These are phyloP conservation scores for Cancer borealis DNA, from an alignment of 2,888 invertebrate genomes.

Conservation along the genomic window DNA sequence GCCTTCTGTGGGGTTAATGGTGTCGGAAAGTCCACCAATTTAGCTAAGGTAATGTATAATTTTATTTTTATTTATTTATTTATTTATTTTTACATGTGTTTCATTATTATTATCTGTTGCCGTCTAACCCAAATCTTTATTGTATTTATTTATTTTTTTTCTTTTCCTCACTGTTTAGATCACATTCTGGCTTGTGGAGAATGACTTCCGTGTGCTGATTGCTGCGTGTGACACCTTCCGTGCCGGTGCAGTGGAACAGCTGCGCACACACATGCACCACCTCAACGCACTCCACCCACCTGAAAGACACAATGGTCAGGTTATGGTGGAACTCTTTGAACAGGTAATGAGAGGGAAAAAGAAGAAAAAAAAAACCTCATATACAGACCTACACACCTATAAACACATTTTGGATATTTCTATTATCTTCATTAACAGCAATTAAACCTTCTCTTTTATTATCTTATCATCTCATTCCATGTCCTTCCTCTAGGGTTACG, in stretches of 20 bases:
- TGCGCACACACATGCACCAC: conserved; percentile 95
- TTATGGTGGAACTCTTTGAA: conserved; percentile 97
- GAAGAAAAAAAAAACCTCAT: too few relatives aligned
- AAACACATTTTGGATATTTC: too few relatives aligned
- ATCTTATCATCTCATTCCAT: neutral
- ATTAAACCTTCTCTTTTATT: neutral
- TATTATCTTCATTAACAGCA: too few relatives aligned
- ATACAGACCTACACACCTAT: too few relatives aligned
- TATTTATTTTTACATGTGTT: neutral
- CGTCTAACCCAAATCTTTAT: neutral
- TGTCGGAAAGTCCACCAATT: conserved; percentile 98
- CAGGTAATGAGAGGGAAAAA: conserved; percentile 83
- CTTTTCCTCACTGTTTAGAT: conserved; percentile 82
- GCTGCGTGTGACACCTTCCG: conserved; percentile 99
- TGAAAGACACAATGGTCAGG: conserved; percentile 85
- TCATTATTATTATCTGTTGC: neutral
- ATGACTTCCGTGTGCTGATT: conserved; percentile 95
- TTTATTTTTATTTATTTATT: neutral
- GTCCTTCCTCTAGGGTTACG: conserved; percentile 79
- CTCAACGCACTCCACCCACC: conserved; percentile 96
- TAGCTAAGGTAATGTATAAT: conserved; percentile 87
- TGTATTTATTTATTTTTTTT: neutral
- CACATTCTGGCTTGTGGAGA: conserved; percentile 99
- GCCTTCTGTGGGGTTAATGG: conserved; percentile 99
- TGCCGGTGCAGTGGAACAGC: conserved; percentile 98